phyloP scores from a whole-genome alignment of 2,113 vertebrate genomes.

The Speoplatyrhinus poulsoni region DNA sequence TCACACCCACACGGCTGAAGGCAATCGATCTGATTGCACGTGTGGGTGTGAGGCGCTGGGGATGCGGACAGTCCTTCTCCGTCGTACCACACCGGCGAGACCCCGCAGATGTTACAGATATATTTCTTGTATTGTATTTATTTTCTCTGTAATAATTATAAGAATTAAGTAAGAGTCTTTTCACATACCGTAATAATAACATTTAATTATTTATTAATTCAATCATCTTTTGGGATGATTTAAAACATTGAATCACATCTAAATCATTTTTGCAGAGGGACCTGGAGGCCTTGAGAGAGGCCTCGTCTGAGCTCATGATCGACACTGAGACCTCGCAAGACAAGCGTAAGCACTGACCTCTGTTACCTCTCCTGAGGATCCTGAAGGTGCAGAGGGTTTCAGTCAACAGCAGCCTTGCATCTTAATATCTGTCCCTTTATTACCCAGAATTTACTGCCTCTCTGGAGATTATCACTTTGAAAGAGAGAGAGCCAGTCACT shows the following conservation, averaged over 20 bases:
- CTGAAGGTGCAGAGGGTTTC: neutral
- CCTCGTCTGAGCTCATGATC: slow-evolving; percentile 5
- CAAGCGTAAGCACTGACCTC: slow-evolving; percentile 39
- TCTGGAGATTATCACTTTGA: slow-evolving; percentile 79
- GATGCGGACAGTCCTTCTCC: too few relatives aligned
- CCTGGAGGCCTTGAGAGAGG: slow-evolving; percentile 49
- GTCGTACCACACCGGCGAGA: too few relatives aligned
- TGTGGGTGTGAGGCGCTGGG: too few relatives aligned
- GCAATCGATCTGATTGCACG: too few relatives aligned
- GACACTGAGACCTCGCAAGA: slow-evolving; percentile 11
- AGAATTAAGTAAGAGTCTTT: too few relatives aligned
- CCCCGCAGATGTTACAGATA: too few relatives aligned
- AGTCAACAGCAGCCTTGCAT: neutral
- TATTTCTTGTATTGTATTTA: neutral
- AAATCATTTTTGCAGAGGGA: slow-evolving; percentile 56
- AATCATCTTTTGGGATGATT: too few relatives aligned
- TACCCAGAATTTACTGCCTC: slow-evolving; percentile 63
- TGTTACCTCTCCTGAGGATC: neutral
- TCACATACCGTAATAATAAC: too few relatives aligned
- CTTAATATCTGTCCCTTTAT: neutral
- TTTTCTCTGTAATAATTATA: too few relatives aligned
- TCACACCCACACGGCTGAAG: too few relatives aligned
- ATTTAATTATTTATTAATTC: too few relatives aligned
- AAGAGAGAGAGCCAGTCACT: slow-evolving; percentile 65
- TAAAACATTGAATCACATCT: too few relatives aligned